Conservation (phyloP, 2,888 invertebrate genomes). For the Coelinius sp. region DNA sequence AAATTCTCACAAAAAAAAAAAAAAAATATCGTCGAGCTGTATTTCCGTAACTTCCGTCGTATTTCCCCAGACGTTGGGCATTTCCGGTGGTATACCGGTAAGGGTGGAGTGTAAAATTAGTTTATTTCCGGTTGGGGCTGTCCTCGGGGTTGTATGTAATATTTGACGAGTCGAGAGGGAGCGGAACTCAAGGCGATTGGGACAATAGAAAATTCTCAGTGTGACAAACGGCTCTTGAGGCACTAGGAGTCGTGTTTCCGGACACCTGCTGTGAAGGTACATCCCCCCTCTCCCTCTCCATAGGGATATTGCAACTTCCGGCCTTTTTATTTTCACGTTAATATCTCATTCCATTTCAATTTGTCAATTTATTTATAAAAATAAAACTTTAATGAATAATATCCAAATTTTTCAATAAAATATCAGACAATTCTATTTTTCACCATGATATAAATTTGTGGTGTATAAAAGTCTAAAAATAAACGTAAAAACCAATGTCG, state of each 20-base stretch:
- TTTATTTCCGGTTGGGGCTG: slow-evolving; percentile 16
- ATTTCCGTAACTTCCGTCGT: background rate
- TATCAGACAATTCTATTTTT: background rate
- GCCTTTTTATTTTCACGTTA: background rate
- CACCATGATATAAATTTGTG: background rate
- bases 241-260: slow-evolving; percentile 28
- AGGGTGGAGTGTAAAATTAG: background rate
- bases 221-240: slow-evolving; percentile 23
- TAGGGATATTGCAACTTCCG: slow-evolving; percentile 1
- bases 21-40: background rate
- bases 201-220: slow-evolving; percentile 14
- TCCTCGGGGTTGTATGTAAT: background rate
- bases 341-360: background rate
- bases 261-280: slow-evolving; percentile 12
- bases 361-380: background rate
- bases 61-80: background rate
- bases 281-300: no score
- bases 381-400: no score
- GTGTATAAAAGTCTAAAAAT: background rate
- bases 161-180: background rate
- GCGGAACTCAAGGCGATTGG: background rate
- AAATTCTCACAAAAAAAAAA: background rate
- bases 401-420: no score
- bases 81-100: background rate
- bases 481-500: background rate